Conservation (phyloP, 2,113 vertebrate species). For the Takifugu bimaculatus region DNA sequence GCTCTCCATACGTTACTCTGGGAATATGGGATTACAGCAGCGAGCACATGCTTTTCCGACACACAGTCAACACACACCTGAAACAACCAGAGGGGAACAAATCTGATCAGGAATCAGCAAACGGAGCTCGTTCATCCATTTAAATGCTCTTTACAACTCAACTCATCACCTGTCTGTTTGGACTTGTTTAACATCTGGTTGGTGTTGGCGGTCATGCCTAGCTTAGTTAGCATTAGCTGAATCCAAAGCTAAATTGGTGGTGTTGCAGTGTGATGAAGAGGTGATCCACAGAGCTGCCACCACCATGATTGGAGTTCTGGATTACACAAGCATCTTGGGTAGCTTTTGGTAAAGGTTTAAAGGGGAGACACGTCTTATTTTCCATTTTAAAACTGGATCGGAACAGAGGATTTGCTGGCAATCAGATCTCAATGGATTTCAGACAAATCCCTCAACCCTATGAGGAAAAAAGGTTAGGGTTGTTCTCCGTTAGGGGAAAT, state of each 20-base stretch:
- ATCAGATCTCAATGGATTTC: neutral
- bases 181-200: no score
- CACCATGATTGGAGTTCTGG: neutral
- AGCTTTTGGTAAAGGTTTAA: neutral
- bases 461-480: neutral
- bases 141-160: no score
- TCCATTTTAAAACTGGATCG: conserved; percentile 4
- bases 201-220: no score
- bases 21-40: neutral
- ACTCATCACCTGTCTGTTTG: no score
- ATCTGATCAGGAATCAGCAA: neutral
- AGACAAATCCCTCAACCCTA: conserved; percentile 4
- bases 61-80: neutral
- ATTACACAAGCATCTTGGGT: neutral
- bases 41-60: neutral
- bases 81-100: neutral
- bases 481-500: neutral
- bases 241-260: neutral
- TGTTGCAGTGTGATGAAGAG: neutral
- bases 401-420: neutral
- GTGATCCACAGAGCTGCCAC: neutral
- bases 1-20: neutral
- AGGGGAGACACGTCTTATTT: conserved; percentile 1
- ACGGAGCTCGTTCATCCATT: no score
- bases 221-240: no score